These are phyloP conservation scores for Harpagoxenus sublaevis DNA, from an alignment of 2,888 invertebrate genomes.

Conservation along the genomic window DNA sequence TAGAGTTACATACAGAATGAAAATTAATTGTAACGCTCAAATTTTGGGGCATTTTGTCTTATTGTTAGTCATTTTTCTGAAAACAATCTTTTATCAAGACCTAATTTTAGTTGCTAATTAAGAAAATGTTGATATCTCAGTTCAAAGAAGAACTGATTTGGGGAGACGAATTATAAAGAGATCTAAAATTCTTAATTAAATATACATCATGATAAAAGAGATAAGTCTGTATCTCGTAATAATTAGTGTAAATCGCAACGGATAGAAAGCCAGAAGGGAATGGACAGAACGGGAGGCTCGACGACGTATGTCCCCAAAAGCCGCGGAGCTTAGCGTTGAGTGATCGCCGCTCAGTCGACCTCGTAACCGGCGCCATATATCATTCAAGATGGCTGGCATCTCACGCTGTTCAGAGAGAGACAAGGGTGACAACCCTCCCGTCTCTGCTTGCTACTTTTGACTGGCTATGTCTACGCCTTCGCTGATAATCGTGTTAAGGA, in stretches of 20 bases:
- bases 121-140: neutral
- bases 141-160: neutral
- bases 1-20: neutral
- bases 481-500: slow-evolving; percentile 79
- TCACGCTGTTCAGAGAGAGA: slow-evolving; percentile 82
- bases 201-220: neutral
- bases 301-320: slow-evolving; percentile 77
- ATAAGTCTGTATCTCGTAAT: slow-evolving; percentile 23
- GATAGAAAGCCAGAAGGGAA: slow-evolving; percentile 65
- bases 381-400: slow-evolving; percentile 87
- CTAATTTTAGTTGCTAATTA: neutral
- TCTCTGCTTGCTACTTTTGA: slow-evolving; percentile 80
- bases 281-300: slow-evolving; percentile 75
- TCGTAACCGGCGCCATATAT: slow-evolving; percentile 88
- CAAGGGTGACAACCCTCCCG: slow-evolving; percentile 84
- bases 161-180: neutral
- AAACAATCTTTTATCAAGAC: neutral
- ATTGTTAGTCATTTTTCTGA: neutral
- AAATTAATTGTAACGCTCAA: neutral
- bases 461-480: slow-evolving; percentile 81
- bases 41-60: neutral
- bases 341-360: slow-evolving; percentile 88
- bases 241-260: slow-evolving; percentile 55
- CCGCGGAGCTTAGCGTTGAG: slow-evolving; percentile 85
- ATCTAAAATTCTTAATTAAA: neutral